Conservation (phyloP, 1,140 invertebrate species). For the Drosophila orena region DNA sequence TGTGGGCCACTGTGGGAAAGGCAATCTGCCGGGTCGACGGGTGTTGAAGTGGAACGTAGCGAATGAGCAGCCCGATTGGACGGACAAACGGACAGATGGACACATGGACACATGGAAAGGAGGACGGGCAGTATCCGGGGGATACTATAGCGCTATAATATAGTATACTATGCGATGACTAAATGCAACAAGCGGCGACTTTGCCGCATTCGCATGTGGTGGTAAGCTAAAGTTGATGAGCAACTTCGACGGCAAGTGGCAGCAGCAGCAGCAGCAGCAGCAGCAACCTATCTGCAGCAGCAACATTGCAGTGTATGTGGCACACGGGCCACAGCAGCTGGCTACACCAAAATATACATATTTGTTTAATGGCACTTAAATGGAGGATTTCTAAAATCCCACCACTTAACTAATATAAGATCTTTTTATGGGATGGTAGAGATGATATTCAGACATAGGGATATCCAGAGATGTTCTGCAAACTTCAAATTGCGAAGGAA, state of each 20-base stretch:
- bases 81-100: background rate
- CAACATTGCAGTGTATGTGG: conserved; percentile 55
- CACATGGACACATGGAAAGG: background rate
- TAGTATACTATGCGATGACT: conserved; percentile 56
- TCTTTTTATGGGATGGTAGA: too few species aligned
- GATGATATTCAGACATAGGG: too few species aligned
- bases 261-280: conserved; percentile 36
- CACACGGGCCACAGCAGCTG: conserved; percentile 65
- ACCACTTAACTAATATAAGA: too few species aligned
- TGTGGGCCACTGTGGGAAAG: conserved; percentile 64
- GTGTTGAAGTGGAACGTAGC: conserved; percentile 78
- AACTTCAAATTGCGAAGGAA: background rate
- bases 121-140: conserved; percentile 4
- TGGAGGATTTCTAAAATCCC: too few species aligned
- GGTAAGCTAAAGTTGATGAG: conserved; percentile 75
- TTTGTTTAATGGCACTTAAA: background rate
- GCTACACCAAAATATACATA: conserved; percentile 3
- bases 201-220: conserved; percentile 56
- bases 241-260: conserved; percentile 77
- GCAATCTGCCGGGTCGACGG: conserved; percentile 61
- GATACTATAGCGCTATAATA: conserved; percentile 1
- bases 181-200: conserved; percentile 77
- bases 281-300: conserved; percentile 60
- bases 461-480: too few species aligned
- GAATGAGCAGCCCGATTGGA: conserved; percentile 51